Percentiles rank a stretch among this genome's conserved stretches.
Evolutionary conservation across 2,113 vertebrate genomes (phyloP).

Genomic region (Gila orcuttii): DNA sequence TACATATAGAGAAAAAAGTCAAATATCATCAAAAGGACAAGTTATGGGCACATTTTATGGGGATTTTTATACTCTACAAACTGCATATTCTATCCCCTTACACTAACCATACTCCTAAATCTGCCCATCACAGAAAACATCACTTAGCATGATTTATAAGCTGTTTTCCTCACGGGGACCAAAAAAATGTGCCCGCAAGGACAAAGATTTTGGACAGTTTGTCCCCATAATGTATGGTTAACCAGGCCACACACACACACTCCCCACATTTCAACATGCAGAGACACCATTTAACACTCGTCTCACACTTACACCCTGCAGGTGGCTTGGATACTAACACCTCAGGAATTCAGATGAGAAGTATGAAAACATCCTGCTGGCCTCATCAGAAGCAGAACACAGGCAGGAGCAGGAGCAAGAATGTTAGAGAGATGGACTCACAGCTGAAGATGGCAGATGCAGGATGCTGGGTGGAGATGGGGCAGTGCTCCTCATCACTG

Average conservation of each 20-base stretch:
- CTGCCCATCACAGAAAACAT: too few relatives aligned
- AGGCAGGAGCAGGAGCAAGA: not conserved
- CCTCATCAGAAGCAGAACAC: not conserved
- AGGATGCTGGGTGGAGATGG: slow-evolving; percentile 93
- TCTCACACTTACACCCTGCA: slow-evolving; percentile 21
- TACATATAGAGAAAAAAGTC: not conserved
- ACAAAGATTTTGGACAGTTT: too few relatives aligned
- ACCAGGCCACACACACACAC: not conserved
- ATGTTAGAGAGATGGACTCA: slow-evolving; percentile 75
- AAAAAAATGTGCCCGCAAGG: too few relatives aligned
- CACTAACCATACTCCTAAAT: too few relatives aligned
- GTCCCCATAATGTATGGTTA: too few relatives aligned
- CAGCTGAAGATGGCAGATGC: slow-evolving; percentile 92
- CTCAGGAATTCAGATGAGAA: slow-evolving; percentile 27
- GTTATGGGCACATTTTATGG: too few relatives aligned
- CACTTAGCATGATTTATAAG: too few relatives aligned
- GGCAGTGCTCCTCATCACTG: slow-evolving; percentile 96
- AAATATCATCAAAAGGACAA: not conserved
- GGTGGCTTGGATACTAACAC: slow-evolving; percentile 6
- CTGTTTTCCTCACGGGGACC: too few relatives aligned
- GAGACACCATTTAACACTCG: slow-evolving; percentile 22
- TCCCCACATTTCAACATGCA: not conserved
- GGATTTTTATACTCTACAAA: too few relatives aligned
- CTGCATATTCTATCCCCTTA: too few relatives aligned
- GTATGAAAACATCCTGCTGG: not conserved